Evolutionary conservation across 2,797 vertebrate genomes (phyloP).

Genomic region (Gymnothorax javanicus): DNA sequence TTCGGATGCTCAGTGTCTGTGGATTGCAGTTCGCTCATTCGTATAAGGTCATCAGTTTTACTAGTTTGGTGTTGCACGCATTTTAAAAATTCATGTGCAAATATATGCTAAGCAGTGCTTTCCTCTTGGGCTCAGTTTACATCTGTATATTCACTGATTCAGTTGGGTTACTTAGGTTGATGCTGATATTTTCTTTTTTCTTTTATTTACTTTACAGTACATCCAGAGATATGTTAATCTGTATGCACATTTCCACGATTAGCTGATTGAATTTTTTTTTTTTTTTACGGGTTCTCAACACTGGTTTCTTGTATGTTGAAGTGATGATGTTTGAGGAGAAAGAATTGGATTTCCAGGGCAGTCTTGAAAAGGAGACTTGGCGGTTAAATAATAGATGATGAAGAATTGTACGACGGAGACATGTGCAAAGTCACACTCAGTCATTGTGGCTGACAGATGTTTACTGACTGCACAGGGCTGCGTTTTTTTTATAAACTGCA

Average conservation of each 20-base stretch:
- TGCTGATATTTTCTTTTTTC: not conserved
- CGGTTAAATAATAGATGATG: not conserved
- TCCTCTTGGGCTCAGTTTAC: not conserved
- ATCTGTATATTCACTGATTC: not conserved
- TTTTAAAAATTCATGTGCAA: not conserved
- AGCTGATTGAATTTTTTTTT: not conserved
- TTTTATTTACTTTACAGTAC: not conserved
- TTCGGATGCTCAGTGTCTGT: no score
- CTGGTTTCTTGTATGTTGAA: not conserved
- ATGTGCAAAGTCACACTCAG: not conserved
- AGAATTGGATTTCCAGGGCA: not conserved
- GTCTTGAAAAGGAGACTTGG: not conserved
- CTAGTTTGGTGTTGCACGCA: not conserved
- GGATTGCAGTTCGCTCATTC: not conserved
- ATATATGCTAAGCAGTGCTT: not conserved
- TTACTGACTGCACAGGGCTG: not conserved
- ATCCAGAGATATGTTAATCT: not conserved
- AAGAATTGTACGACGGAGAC: not conserved
- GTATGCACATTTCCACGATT: not conserved
- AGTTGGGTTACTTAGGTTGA: not conserved
- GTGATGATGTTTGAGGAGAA: not conserved
- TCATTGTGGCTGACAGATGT: not conserved
- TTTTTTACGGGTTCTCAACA: not conserved
- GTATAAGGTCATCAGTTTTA: not conserved
- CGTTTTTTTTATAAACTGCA: not conserved